Evolutionary conservation across 2,888 invertebrate genomes (phyloP).

Genomic region (Caenorhabditis becei): DNA sequence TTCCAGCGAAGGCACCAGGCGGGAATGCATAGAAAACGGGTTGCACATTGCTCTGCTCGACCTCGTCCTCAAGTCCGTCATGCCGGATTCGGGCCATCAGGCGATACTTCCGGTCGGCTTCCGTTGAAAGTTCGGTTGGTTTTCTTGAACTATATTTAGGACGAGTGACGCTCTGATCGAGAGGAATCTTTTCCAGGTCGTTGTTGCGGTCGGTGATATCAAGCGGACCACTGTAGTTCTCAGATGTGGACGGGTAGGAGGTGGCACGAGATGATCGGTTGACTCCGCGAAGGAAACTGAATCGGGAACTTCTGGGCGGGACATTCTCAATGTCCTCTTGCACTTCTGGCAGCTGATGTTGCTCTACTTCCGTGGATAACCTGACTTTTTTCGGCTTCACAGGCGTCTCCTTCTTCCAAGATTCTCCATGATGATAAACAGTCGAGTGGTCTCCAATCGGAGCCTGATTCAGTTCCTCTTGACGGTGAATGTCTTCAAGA

Average conservation of each 20-base stretch:
- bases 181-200: slow-evolving; percentile 52
- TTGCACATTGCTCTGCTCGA: slow-evolving; percentile 41
- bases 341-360: slow-evolving; percentile 14
- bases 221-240: slow-evolving; percentile 44
- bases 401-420: slow-evolving; percentile 32
- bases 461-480: slow-evolving; percentile 31
- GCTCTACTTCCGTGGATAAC: slow-evolving; percentile 2
- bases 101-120: slow-evolving; percentile 46
- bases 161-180: slow-evolving; percentile 6
- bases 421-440: slow-evolving; percentile 63
- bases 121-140: slow-evolving; percentile 10
- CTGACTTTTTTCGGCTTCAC: slow-evolving; percentile 24
- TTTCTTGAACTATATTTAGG: slow-evolving; percentile 3
- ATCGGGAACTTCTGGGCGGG: slow-evolving; percentile 18
- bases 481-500: slow-evolving; percentile 43
- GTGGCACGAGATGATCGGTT: slow-evolving; percentile 13
- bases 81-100: slow-evolving; percentile 61
- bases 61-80: slow-evolving; percentile 62
- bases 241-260: slow-evolving; percentile 33
- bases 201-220: slow-evolving; percentile 31
- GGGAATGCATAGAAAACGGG: slow-evolving; percentile 54
- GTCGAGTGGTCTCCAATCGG: slow-evolving; percentile 39
- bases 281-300: slow-evolving; percentile 36
- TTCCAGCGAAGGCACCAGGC: slow-evolving; percentile 43
- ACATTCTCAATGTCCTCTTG: slow-evolving; percentile 17